Evolutionary conservation across 2,888 invertebrate species (phyloP).

Genomic region (Microplitis deprimator): DNA sequence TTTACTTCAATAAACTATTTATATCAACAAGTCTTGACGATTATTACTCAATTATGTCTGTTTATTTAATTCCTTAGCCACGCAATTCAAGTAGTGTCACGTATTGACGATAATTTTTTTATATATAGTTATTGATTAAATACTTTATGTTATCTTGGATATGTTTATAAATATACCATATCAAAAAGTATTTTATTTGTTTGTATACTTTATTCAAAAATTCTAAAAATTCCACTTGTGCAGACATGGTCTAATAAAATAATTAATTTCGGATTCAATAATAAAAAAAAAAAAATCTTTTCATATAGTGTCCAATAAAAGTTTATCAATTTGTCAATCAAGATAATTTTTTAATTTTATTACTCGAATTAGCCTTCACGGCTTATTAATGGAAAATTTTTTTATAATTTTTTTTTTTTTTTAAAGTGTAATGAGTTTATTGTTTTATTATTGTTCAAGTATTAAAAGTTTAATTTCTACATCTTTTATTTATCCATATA

Average conservation of each 20-base stretch:
- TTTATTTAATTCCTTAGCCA: neutral
- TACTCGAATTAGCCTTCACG: neutral
- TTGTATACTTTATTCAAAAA: neutral
- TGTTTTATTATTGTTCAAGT: too few relatives aligned
- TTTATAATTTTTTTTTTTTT: neutral
- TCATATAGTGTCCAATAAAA: neutral
- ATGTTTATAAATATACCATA: neutral
- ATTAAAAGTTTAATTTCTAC: too few relatives aligned
- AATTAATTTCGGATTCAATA: neutral
- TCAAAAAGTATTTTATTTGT: neutral
- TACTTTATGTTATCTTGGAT: neutral
- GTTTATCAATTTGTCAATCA: neutral
- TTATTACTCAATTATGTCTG: neutral
- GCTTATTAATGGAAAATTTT: neutral
- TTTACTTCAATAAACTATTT: neutral
- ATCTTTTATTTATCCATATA: too few relatives aligned
- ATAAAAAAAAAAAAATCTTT: neutral
- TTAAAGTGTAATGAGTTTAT: too few relatives aligned
- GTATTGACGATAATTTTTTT: neutral
- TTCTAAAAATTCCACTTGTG: neutral
- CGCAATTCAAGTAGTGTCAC: neutral
- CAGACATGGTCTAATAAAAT: neutral
- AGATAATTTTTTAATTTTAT: neutral
- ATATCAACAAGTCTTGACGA: neutral
- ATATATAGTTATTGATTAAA: neutral